A percentile compares a stretch with the other conserved stretches of the same genome.
Evolutionary conservation across 2,888 invertebrate species (phyloP).

Genomic region (Dyspetes luteomarginatus): DNA sequence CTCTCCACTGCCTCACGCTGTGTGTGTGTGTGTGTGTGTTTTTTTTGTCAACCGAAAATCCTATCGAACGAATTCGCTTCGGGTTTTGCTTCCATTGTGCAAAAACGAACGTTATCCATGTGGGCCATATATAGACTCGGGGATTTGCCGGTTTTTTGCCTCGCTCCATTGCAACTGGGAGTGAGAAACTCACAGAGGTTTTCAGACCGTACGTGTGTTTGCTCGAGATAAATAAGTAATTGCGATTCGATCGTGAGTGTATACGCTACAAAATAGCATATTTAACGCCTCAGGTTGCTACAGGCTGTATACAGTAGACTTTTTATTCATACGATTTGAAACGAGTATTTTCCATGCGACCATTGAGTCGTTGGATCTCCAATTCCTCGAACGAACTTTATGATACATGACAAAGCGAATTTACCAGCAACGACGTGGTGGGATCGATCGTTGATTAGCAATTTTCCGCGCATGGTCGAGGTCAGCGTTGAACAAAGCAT

Average conservation of each 20-base stretch:
- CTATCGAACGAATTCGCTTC: constrained; percentile 47
- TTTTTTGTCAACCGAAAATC: constrained; percentile 42
- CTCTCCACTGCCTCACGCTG: constrained; percentile 49
- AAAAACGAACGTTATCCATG: constrained; percentile 51
- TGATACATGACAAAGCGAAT: background rate
- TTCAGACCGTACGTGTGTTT: constrained; percentile 3
- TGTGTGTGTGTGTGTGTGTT: background rate
- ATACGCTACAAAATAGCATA: constrained; percentile 10
- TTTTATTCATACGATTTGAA: background rate
- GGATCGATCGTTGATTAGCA: constrained; percentile 57
- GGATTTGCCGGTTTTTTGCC: constrained; percentile 28
- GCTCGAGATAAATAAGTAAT: constrained; percentile 48
- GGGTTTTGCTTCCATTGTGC: constrained; percentile 28
- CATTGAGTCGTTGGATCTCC: background rate
- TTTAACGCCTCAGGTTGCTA: background rate
- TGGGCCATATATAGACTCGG: background rate
- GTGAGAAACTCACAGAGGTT: background rate
- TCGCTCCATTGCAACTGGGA: background rate
- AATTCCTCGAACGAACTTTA: background rate
- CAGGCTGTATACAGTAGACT: background rate
- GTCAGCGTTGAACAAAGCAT: constrained; percentile 49
- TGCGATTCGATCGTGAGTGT: constrained; percentile 9
- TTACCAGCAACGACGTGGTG: background rate
- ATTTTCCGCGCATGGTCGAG: constrained; percentile 29
- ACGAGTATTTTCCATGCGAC: background rate